Conservation (phyloP, 92 coral and sea anemone genomes). For the Phenganax marumi region DNA sequence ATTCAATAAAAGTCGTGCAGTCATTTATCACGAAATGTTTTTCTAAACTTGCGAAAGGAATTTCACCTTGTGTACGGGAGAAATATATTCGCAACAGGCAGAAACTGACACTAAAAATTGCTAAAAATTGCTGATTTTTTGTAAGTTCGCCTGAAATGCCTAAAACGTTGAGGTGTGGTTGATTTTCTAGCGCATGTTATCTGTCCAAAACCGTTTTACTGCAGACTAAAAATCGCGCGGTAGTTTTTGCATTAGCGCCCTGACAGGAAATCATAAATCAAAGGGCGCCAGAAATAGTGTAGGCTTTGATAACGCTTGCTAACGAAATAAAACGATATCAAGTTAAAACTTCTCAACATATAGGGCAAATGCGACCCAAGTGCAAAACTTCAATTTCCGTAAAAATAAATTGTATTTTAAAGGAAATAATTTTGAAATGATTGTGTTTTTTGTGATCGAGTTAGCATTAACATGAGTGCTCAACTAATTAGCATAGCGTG, state of each 20-base stretch:
- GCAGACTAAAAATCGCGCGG: not conserved
- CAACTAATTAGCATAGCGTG: constrained; percentile 12
- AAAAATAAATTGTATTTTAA: not conserved
- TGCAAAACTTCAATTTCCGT: not conserved
- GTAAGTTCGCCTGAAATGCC: too few species aligned
- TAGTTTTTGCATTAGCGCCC: constrained; percentile 25
- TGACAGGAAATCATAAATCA: constrained; percentile 50
- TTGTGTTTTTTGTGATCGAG: not conserved
- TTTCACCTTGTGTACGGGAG: not conserved
- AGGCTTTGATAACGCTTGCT: constrained; percentile 21
- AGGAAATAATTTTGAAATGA: not conserved
- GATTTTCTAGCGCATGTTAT: not conserved
- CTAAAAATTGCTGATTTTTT: not conserved
- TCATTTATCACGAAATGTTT: constrained; percentile 10
- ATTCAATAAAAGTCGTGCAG: too few species aligned
- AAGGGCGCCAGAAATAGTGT: constrained; percentile 39
- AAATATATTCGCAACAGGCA: not conserved
- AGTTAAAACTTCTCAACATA: not conserved
- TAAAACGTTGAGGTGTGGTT: too few species aligned
- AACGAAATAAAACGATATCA: not conserved
- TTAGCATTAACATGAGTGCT: not conserved
- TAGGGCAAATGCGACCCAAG: not conserved
- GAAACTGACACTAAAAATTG: not conserved
- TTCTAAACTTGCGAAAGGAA: not conserved
- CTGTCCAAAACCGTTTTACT: not conserved